Evolutionary conservation across 2,797 vertebrate species (phyloP), one percentile per base, ranked within the genome.

Genomic region (Novumbra hubbsi): DNA sequence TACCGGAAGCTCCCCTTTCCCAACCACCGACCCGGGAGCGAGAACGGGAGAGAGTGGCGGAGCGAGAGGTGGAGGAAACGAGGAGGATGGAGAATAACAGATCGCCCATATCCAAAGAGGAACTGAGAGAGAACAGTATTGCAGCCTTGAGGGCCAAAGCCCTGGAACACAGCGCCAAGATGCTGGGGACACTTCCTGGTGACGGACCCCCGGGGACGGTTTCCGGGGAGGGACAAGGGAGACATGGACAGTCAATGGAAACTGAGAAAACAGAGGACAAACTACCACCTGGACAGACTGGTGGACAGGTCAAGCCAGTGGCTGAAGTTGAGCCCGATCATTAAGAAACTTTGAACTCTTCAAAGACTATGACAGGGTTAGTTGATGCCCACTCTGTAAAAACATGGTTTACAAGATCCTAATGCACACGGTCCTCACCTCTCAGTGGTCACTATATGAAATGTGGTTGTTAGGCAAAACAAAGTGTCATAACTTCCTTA

Each of bases 81-180:
- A 93, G 92, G 83, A 94, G 86, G 81, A 90, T 81, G 72, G 90
- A 88, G 0, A 94, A 96, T 76, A 74, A 84, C 49, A 91, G 92
- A 76, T 90, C 88, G 2, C 84, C 93, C 68, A 92, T 98, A 90
- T 96, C 98, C 76, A 96, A 95, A 88, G 97, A 98, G 90, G 96
- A 97, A 91, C 94, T 98, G 92, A 95, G 98, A 88, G 97, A 98
- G 91, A 97, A 96, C 94, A 99, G 97, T 89, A 99, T 99, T 52
- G 97, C 97, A 0, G 96, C 89, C 24, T 95, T 99, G 88, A 92
- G 97, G 84, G 98, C 98, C 67, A 96, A 97, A 94, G 98, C 97
- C 50, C 96, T 96, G 92, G 96, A 98, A 93, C 97, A 99, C 94
- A 98, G 95, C 82, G 97, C 96, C 86, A 97, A 97, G 91, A 96